Base-by-base conservation (phyloP, 1,140 invertebrate species). In the Drosophila subpulchrella region DNA sequence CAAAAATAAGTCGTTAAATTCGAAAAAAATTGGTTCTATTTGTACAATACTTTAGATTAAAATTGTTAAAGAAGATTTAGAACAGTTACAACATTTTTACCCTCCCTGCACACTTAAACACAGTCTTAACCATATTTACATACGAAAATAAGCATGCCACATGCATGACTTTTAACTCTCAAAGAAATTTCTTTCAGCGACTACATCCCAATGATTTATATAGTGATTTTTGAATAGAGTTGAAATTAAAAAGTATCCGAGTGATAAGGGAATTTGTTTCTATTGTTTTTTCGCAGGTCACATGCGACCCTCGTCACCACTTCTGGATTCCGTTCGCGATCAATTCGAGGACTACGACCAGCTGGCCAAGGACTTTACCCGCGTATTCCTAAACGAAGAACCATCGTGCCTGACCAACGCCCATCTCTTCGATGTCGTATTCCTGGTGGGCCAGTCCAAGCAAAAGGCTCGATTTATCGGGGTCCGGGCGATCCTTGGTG, bases 311-410 rank as follows among this genome's bases (percentile, higher is more conserved):
- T 98, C 97, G 0, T 98, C 97, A 32, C 98, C 98, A 2, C 93
- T 98, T 27, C 93, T 98, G 68, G 98, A 98, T 91, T 98, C 97
- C 2, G 97, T 98, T 10, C 93, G 97, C 75, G 97, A 98, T 93
- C 95, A 97, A 83, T 98, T 98, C 91, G 97, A 98, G 93, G 97
- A 98, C 91, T 98, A 98, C 92, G 97, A 98, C 92, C 97, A 97
- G 91, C 93, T 98, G 51, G 97, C 97, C 1, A 98, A 97, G 93
- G 97, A 98, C 93, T 98, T 98, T 91, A 97, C 96, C 0, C 94
- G 95, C 90, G 96, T 96, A 70, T 98, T 98, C 93, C 94, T 97
- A n/a, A 97, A 97, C 91, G 95, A 94, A 75, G 95, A 96, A 80
- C 94, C 95, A 56, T 97, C 96, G 75, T 93, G 94, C 53, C 93